Evolutionary conservation across 2,113 vertebrate species (phyloP).

Genomic region (Sinocyclocheilus rhinocerous): DNA sequence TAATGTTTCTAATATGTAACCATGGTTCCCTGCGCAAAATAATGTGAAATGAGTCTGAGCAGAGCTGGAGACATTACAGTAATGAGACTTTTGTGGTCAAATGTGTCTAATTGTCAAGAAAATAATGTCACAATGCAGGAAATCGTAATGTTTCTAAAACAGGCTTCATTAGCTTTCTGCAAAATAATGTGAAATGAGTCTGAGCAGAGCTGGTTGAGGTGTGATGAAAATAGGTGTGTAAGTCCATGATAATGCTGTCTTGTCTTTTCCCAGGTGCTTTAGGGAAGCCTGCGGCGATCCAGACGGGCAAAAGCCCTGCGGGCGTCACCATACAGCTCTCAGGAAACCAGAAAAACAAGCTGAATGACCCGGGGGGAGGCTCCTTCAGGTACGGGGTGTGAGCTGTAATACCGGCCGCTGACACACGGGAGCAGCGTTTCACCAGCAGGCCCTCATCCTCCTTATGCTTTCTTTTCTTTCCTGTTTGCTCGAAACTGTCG

Average conservation of each 20-base stretch:
- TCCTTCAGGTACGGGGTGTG: slow-evolving; percentile 80
- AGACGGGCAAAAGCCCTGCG: slow-evolving; percentile 77
- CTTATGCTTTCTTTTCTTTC: slow-evolving; percentile 62
- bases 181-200: slow-evolving; percentile 32
- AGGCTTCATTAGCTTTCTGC: neutral
- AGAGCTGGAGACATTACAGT: too few species aligned
- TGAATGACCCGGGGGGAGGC: slow-evolving; percentile 84
- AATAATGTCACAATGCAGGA: neutral
- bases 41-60: slow-evolving; percentile 30
- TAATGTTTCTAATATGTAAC: neutral
- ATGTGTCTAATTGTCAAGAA: too few species aligned
- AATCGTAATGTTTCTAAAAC: neutral
- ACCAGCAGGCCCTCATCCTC: slow-evolving; percentile 65
- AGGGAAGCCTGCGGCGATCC: slow-evolving; percentile 80
- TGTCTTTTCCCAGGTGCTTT: slow-evolving; percentile 73
- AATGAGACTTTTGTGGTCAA: too few species aligned
- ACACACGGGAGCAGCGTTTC: slow-evolving; percentile 91
- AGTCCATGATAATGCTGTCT: slow-evolving; percentile 77
- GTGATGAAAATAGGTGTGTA: slow-evolving; percentile 78
- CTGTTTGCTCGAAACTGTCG: slow-evolving; percentile 2
- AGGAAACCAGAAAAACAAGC: slow-evolving; percentile 87
- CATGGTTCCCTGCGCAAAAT: too few species aligned
- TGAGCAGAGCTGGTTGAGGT: slow-evolving; percentile 62
- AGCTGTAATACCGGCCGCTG: slow-evolving; percentile 46
- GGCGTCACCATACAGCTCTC: slow-evolving; percentile 82